A percentile compares a stretch with the other conserved stretches of the same genome.
These are phyloP conservation scores for Tragelaphus scriptus DNA, from an alignment of 2,113 vertebrate species.

Conservation along the genomic window DNA sequence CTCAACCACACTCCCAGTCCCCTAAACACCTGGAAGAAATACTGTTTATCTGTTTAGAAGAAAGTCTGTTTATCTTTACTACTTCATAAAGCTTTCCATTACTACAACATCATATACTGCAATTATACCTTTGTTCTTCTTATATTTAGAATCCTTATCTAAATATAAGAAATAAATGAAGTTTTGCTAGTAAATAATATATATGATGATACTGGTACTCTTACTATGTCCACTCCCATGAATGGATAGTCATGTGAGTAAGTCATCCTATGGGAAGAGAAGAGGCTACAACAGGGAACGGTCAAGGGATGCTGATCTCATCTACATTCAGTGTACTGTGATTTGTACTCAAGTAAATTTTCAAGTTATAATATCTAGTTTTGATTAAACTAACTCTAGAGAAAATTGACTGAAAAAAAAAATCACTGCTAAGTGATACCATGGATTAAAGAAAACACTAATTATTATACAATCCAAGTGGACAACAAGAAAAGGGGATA, in stretches of 20 bases:
- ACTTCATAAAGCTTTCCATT: neutral
- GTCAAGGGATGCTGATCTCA: neutral
- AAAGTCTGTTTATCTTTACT: neutral
- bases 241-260: neutral
- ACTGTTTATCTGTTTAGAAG: no score
- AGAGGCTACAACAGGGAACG: accelerated
- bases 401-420: neutral
- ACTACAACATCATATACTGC: neutral
- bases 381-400: neutral
- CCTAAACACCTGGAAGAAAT: neutral
- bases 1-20: neutral
- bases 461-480: neutral
- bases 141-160: neutral
- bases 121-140: neutral
- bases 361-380: neutral
- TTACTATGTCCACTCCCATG: neutral
- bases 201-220: no score
- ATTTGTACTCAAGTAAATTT: neutral
- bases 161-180: neutral
- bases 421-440: neutral
- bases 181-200: neutral
- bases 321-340: neutral
- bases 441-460: neutral
- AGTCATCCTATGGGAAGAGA: neutral
- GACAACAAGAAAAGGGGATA: neutral